A percentile compares a stretch with the other conserved stretches of the same genome.
These are phyloP conservation scores for Spinibarbus caldwelli DNA, from an alignment of 2,797 vertebrate genomes.

Conservation along the genomic window DNA sequence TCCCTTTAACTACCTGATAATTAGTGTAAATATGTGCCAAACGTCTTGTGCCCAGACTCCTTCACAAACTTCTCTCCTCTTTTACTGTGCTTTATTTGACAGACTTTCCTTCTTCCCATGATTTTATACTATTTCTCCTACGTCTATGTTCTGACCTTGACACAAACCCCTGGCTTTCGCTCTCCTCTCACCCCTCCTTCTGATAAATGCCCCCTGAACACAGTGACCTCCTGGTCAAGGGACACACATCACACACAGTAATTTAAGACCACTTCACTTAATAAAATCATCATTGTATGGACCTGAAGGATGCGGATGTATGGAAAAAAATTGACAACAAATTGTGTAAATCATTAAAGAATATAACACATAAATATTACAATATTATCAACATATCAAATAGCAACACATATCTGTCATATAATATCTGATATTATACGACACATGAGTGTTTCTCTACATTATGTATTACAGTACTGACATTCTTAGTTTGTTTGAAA, in stretches of 20 bases:
- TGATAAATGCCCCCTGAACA: conserved; percentile 47
- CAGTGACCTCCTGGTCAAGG: conserved; percentile 19
- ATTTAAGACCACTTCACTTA: conserved; percentile 1
- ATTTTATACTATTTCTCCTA: conserved; percentile 70
- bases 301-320: background rate
- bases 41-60: background rate
- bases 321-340: background rate
- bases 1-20: background rate
- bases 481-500: conserved; percentile 8
- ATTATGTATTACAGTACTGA: conserved; percentile 1
- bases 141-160: conserved; percentile 57
- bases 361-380: background rate
- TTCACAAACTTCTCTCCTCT: background rate
- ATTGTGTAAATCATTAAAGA: background rate
- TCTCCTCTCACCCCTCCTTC: background rate
- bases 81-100: conserved; percentile 13
- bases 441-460: background rate
- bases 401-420: background rate
- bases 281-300: background rate
- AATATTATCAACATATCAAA: background rate
- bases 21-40: background rate
- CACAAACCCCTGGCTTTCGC: conserved; percentile 57
- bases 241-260: conserved; percentile 16
- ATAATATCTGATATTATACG: background rate
- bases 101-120: conserved; percentile 37